These are phyloP conservation scores for Hemitrygon akajei DNA, from an alignment of 2,797 vertebrate genomes.

Conservation along the genomic window DNA sequence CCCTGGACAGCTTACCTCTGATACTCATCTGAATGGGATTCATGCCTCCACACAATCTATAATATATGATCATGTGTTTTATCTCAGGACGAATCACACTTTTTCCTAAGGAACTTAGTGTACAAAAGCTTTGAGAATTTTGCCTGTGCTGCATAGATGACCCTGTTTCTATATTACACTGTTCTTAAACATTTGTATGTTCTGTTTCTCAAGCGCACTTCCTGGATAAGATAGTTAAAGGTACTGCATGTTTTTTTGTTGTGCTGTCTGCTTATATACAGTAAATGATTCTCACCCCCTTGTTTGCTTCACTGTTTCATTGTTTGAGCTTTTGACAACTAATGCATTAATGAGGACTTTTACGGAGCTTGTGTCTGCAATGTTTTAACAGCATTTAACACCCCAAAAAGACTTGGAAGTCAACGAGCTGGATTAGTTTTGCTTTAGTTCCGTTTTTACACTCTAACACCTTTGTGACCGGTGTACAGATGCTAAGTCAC, in stretches of 20 bases:
- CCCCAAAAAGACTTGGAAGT: neutral
- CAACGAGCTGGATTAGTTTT: neutral
- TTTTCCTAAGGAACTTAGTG: too few relatives aligned
- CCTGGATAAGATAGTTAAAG: conserved; percentile 98
- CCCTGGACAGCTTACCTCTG: neutral
- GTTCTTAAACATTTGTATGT: conserved; percentile 83
- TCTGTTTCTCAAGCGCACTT: conserved; percentile 77
- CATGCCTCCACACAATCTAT: neutral
- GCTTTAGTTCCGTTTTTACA: neutral
- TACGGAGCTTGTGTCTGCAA: neutral
- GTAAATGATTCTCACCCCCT: neutral
- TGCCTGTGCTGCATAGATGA: conserved; percentile 66
- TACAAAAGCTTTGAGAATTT: conserved; percentile 52
- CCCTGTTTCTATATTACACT: conserved; percentile 57
- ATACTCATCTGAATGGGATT: neutral
- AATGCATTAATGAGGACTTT: neutral
- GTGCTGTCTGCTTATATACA: conserved; percentile 46
- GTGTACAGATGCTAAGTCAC: conserved; percentile 8
- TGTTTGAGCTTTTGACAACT: neutral
- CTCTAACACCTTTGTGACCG: neutral
- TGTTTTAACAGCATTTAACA: conserved; percentile 10
- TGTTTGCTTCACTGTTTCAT: neutral
- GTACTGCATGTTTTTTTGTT: conserved; percentile 72
- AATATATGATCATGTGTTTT: neutral
- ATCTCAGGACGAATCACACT: neutral